Evolutionary conservation across 35 echinoderm and acorn worm genomes (phyloP), one percentile per base, ranked within the genome.

Genomic region (Amphiura filiformis): DNA sequence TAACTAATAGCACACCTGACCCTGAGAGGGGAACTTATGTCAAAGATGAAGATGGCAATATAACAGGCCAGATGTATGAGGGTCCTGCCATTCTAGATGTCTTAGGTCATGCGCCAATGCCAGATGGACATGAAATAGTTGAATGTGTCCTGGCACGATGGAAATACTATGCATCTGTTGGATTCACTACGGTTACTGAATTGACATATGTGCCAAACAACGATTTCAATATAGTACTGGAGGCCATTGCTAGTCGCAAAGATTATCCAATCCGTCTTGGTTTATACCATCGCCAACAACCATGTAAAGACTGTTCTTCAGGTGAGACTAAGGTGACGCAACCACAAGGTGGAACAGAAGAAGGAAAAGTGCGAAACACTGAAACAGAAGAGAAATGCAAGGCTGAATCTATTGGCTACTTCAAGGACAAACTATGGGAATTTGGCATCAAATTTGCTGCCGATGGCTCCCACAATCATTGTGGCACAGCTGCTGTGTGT

Each of bases 181-280:
- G 90, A 11, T 23, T 92, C 22, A 92, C 90, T 18, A 92, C 90
- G 36, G 90, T 87, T 23, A 92, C 90, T 34, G 90, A 92, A 22
- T 38, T 92, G 31, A 84, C 39, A 0, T 92, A 87, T 56, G 80
- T 92, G 84, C 83, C 90, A 7, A 92, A 33, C 31, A 4, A 57
- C 0, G 47, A 28, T 0, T 39, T 76, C 20, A 49, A 87, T 44
- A 22, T 0, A 3, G 32, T 86, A 11, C 52, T 92, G 9, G 37
- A 38, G 5, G 15, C 64, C n/a, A 12, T 80, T 17, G 84, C 90
- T 7, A 77, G 81, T 86, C 42, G 20, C 1, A 1, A 20, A 0
- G 78, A 86, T 18, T 92, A 77, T 39, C 90, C 90, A 9, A 86
- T 92, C 36, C 84, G 90, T 36, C 41, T 92, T 32, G 90, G 90